A percentile compares a stretch with the other conserved stretches of the same genome.
phyloP scores from a whole-genome alignment of 2,113 vertebrate species.

The Dicrurus megarhynchus region DNA sequence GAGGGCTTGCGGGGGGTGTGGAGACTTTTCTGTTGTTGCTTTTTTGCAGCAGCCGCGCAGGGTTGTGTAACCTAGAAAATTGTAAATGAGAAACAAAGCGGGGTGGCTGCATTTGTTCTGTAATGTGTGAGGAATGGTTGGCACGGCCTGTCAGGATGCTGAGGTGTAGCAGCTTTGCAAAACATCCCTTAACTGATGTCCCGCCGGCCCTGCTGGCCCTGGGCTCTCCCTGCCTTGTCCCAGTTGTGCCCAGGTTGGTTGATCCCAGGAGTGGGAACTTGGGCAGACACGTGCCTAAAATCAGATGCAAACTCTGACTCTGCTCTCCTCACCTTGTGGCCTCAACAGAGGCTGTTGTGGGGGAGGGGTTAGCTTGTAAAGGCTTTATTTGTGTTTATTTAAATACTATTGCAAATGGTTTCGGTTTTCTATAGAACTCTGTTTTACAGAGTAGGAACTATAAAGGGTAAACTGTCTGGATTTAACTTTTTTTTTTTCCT shows the following conservation, averaged over 20 bases:
- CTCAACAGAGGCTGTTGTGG: neutral
- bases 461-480: neutral
- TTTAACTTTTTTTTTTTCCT: neutral
- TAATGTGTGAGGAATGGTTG: neutral
- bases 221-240: neutral
- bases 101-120: neutral
- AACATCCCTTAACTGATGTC: neutral
- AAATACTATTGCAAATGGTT: neutral
- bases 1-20: neutral
- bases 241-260: neutral
- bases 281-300: neutral
- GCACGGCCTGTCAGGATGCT: neutral
- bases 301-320: neutral
- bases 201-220: accelerated
- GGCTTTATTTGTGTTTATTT: neutral
- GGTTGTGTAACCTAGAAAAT: neutral
- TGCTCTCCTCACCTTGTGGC: neutral
- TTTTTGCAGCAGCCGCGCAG: neutral
- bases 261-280: neutral
- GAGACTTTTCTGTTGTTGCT: neutral
- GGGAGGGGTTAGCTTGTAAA: neutral
- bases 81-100: neutral
- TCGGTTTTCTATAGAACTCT: neutral
- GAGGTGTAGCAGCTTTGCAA: neutral
- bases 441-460: neutral